Conservation (phyloP, 2,888 invertebrate species). For the Drepanosiphum platanoidis region DNA sequence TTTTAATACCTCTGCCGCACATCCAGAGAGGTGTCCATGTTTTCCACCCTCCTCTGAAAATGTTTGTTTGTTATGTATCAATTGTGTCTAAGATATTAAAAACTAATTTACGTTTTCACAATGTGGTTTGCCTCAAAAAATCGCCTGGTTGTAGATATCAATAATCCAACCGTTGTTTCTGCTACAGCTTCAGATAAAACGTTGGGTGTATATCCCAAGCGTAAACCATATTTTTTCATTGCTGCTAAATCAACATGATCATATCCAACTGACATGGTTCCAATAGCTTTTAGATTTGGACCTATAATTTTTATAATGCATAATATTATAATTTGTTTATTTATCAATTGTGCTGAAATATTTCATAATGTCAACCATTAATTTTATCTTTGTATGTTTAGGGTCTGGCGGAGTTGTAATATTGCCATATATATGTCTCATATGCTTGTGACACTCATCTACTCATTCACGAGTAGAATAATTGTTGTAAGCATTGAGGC, state of each 20-base stretch:
- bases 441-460: too few relatives aligned
- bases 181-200: constrained; percentile 71
- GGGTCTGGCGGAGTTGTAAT: too few relatives aligned
- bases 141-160: constrained; percentile 83
- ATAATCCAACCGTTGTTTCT: constrained; percentile 80
- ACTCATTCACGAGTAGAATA: too few relatives aligned
- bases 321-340: neutral
- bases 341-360: too few relatives aligned
- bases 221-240: constrained; percentile 68
- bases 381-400: too few relatives aligned
- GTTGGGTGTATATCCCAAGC: constrained; percentile 71
- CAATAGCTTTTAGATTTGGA: constrained; percentile 68
- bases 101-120: constrained; percentile 48
- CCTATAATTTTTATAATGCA: constrained; percentile 47
- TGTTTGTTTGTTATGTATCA: neutral
- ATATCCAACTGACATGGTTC: constrained; percentile 71
- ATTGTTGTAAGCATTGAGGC: too few relatives aligned
- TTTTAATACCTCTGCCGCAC: constrained; percentile 63
- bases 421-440: too few relatives aligned
- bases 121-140: constrained; percentile 76
- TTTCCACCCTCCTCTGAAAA: constrained; percentile 80
- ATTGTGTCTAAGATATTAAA: neutral
- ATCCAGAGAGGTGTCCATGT: constrained; percentile 74
- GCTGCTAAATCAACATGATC: constrained; percentile 70
- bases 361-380: too few relatives aligned